phyloP scores from a whole-genome alignment of 2,888 invertebrate species.

The Patella depressa region DNA sequence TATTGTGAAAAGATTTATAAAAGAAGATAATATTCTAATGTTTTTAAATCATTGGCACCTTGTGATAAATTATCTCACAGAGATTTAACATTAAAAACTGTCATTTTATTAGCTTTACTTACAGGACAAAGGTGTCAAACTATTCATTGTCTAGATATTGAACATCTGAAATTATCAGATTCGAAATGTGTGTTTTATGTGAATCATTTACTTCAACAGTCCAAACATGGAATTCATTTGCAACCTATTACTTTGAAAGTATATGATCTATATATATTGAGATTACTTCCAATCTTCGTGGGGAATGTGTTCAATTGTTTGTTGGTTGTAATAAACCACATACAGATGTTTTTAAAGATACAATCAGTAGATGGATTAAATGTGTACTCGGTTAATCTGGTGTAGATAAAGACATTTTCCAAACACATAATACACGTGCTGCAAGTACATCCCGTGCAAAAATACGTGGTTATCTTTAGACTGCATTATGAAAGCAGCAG shows the following conservation, averaged over 20 bases:
- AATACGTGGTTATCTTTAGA: too few species aligned
- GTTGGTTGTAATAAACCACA: too few species aligned
- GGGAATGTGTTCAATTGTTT: too few species aligned
- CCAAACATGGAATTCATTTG: conserved; percentile 29
- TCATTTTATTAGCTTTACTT: conserved; percentile 34
- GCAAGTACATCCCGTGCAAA: too few species aligned
- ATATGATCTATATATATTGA: conserved; percentile 16
- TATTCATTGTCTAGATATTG: conserved; percentile 28
- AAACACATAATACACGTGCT: too few species aligned
- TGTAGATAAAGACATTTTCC: too few species aligned
- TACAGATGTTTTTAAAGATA: too few species aligned
- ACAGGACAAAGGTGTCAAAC: conserved; percentile 34
- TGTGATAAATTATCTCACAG: conserved; percentile 25
- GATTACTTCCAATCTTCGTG: too few species aligned
- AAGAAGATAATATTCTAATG: conserved; percentile 20
- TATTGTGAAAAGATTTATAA: conserved; percentile 35
- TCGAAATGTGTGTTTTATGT: neutral
- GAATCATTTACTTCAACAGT: conserved; percentile 25
- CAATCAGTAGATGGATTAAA: too few species aligned
- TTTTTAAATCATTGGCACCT: conserved; percentile 28
- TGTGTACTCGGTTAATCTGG: too few species aligned
- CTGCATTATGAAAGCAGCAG: too few species aligned
- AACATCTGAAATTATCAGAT: conserved; percentile 22
- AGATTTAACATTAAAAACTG: conserved; percentile 25
- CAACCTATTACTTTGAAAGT: conserved; percentile 10